Percentiles rank a stretch among this genome's conserved stretches.
These are phyloP conservation scores for Recurvirostra avosetta DNA, from an alignment of 2,113 vertebrate genomes.

Conservation along the genomic window DNA sequence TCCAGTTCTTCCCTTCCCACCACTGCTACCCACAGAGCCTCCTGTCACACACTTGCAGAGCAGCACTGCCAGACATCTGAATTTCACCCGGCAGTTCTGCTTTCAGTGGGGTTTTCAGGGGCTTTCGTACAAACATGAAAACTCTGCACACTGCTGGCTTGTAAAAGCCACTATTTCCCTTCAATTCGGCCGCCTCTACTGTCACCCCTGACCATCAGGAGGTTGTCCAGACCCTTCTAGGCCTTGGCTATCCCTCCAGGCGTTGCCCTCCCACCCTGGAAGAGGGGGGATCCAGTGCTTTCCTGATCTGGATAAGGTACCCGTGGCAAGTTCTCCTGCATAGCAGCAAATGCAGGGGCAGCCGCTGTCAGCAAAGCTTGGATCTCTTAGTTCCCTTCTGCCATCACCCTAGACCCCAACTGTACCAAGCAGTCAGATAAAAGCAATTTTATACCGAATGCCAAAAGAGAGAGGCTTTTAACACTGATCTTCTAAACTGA, in stretches of 20 bases:
- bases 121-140: not conserved
- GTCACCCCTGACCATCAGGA: not conserved
- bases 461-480: not conserved
- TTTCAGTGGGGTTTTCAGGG: not conserved
- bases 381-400: not conserved
- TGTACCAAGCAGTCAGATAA: not conserved
- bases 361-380: not conserved
- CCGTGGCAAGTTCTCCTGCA: not conserved
- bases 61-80: not conserved
- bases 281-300: not conserved
- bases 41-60: accelerated
- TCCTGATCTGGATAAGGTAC: not conserved
- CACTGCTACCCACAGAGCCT: not conserved
- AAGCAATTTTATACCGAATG: not conserved
- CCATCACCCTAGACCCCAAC: not conserved
- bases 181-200: not conserved
- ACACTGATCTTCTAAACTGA: not conserved
- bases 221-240: not conserved
- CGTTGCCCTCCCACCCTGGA: not conserved
- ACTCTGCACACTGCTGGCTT: not conserved
- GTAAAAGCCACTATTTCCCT: not conserved
- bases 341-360: not conserved
- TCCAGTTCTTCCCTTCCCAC: not conserved
- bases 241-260: not conserved
- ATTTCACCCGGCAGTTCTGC: not conserved